Conservation (phyloP, 1,140 invertebrate genomes). For the Pogonognathellus flavescens region DNA sequence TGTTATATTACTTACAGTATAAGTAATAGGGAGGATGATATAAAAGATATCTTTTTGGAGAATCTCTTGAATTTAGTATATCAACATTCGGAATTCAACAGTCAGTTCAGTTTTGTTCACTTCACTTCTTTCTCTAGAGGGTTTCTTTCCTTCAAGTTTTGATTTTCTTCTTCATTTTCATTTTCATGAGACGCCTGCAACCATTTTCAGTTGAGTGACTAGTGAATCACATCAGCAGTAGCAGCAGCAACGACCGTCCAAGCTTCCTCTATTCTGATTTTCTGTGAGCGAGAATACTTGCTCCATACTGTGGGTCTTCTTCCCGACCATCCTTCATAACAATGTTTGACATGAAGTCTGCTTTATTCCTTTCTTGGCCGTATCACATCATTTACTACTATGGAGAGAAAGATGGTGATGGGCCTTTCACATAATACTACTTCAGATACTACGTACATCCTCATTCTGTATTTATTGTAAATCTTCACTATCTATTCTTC, state of each 20-base stretch:
- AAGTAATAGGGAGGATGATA: too few relatives aligned
- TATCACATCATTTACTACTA: not conserved
- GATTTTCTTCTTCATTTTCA: slow-evolving; percentile 50
- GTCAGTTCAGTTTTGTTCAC: slow-evolving; percentile 27
- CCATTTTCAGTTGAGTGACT: slow-evolving; percentile 44
- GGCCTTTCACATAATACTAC: not conserved
- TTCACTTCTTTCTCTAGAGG: slow-evolving; percentile 38
- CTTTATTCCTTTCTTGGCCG: not conserved
- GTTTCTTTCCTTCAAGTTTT: slow-evolving; percentile 41
- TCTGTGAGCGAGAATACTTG: not conserved
- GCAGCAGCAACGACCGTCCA: not conserved
- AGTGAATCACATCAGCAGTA: slow-evolving; percentile 11
- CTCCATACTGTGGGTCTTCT: not conserved
- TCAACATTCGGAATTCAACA: not conserved
- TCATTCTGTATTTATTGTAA: slow-evolving; percentile 13
- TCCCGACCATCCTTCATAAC: too few relatives aligned
- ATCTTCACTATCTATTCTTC: not conserved
- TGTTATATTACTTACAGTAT: too few relatives aligned
- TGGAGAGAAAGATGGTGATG: not conserved
- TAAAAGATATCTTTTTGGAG: slow-evolving; percentile 26
- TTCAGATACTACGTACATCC: not conserved
- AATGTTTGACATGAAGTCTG: not conserved
- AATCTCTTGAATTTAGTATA: not conserved
- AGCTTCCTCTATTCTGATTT: not conserved
- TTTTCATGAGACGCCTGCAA: slow-evolving; percentile 40